These are phyloP conservation scores for Orchesella flavescens DNA, from an alignment of 2,888 invertebrate species.

Conservation along the genomic window DNA sequence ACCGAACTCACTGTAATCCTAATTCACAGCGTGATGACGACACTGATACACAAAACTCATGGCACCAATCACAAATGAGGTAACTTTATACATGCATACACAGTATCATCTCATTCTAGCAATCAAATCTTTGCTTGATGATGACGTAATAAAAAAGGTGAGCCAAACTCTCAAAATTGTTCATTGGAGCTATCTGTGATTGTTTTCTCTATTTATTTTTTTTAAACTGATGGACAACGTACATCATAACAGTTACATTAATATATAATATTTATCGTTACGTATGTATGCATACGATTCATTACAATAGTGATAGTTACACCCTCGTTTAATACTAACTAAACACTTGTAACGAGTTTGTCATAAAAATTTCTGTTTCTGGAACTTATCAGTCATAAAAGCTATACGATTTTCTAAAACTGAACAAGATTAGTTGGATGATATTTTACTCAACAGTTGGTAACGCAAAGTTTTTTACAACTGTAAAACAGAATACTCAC, in stretches of 20 bases:
- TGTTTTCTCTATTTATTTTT: constrained; percentile 54
- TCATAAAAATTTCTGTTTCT: neutral
- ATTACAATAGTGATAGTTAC: too few species aligned
- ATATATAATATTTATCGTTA: neutral
- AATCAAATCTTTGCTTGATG: too few species aligned
- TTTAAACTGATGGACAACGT: constrained; percentile 41
- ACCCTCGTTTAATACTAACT: neutral
- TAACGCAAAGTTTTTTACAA: constrained; percentile 20
- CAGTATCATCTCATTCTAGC: too few species aligned
- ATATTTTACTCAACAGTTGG: constrained; percentile 20
- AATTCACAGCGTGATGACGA: constrained; percentile 7
- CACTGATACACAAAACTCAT: neutral
- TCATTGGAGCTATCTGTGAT: constrained; percentile 33
- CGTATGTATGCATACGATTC: neutral
- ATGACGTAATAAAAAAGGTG: too few species aligned
- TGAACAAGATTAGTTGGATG: constrained; percentile 10
- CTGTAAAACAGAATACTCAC: constrained; percentile 1
- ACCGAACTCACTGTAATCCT: constrained; percentile 9
- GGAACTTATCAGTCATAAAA: constrained; percentile 9
- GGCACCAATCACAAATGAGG: neutral
- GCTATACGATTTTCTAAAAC: neutral
- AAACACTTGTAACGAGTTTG: neutral
- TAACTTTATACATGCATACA: neutral
- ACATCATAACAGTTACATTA: constrained; percentile 34
- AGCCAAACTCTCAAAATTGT: neutral